Evolutionary conservation across 2,113 vertebrate genomes (phyloP).

Genomic region (Aix galericulata): DNA sequence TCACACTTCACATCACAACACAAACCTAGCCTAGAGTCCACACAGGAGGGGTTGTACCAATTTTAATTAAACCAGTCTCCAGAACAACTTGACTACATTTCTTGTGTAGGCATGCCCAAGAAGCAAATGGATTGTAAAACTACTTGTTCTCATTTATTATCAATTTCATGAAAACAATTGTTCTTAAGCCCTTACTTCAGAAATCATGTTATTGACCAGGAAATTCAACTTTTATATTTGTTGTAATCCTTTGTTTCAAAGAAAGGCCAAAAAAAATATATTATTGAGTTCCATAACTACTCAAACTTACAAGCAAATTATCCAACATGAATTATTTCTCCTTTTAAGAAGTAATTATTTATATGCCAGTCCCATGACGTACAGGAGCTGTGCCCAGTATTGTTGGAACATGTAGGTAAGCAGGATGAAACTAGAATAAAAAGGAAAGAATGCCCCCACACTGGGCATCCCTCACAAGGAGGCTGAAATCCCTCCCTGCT

Average conservation of each 20-base stretch:
- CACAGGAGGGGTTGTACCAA: background rate
- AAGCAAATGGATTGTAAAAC: conserved; percentile 32
- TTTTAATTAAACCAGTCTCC: conserved; percentile 42
- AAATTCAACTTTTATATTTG: background rate
- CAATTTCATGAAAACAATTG: background rate
- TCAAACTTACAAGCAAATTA: background rate
- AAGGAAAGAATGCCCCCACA: background rate
- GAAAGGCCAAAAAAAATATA: background rate
- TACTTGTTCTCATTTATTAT: conserved; percentile 13
- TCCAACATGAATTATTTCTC: background rate
- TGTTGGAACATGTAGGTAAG: background rate
- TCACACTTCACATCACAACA: conserved; percentile 12
- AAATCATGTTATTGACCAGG: background rate
- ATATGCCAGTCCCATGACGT: background rate
- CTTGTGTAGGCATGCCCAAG: conserved; percentile 5
- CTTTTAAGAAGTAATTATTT: background rate
- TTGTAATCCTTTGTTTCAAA: conserved; percentile 25
- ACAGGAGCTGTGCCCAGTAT: background rate
- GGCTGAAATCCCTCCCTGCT: background rate
- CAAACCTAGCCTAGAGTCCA: background rate
- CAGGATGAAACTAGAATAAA: background rate
- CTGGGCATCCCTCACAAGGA: background rate
- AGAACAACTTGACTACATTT: conserved; percentile 11
- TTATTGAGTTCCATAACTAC: background rate
- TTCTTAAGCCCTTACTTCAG: conserved; percentile 12